These are phyloP conservation scores for Ichneumoninae sp. DNA, from an alignment of 2,888 invertebrate species.

Conservation along the genomic window DNA sequence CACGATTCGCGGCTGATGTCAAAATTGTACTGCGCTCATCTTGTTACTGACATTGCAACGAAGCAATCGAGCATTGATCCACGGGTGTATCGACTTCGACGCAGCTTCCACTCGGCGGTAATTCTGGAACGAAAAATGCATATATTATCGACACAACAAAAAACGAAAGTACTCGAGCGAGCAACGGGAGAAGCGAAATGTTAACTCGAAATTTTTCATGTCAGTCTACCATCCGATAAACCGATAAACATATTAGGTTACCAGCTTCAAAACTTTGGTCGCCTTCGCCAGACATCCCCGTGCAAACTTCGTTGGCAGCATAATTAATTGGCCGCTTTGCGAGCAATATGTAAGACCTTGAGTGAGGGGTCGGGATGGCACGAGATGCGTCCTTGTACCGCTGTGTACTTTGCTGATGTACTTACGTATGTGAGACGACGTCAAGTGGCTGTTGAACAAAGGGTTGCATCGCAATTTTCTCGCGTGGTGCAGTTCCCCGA, in stretches of 20 bases:
- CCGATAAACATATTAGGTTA: background rate
- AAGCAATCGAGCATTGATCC: background rate
- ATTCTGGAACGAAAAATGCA: background rate
- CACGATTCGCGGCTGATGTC: background rate
- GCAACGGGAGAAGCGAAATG: background rate
- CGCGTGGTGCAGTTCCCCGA: slow-evolving; percentile 65
- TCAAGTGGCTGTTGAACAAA: slow-evolving; percentile 3
- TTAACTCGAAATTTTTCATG: background rate
- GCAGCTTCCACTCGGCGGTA: background rate
- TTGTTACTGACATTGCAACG: background rate
- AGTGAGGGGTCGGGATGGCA: background rate
- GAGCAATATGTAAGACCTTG: background rate
- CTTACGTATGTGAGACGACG: slow-evolving; percentile 13
- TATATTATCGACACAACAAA: background rate
- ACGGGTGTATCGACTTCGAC: background rate
- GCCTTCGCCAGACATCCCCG: background rate
- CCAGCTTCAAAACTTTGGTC: background rate
- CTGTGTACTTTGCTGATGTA: background rate
- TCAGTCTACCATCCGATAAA: background rate
- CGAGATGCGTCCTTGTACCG: background rate
- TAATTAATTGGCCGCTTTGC: background rate
- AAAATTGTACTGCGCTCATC: background rate
- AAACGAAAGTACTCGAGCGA: too few relatives aligned
- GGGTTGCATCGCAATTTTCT: slow-evolving; percentile 35
- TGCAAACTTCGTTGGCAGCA: background rate